A percentile compares a stretch with the other conserved stretches of the same genome.
Conservation (phyloP, 2,888 invertebrate species). For the Uloborus plumipes region DNA sequence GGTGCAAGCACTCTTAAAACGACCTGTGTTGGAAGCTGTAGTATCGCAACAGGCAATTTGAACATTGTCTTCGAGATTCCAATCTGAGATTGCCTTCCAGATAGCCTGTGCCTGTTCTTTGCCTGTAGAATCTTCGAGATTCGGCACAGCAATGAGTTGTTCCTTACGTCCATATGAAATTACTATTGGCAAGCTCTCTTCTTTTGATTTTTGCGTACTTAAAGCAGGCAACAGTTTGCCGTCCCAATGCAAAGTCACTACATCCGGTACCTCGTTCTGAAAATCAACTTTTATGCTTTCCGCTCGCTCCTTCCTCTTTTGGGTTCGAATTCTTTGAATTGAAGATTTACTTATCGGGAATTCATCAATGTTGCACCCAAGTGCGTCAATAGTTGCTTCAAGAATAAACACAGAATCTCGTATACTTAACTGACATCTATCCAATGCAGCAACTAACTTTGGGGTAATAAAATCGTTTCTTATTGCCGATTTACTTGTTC, state of each 20-base stretch:
- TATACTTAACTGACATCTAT: no score
- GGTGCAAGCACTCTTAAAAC: neutral
- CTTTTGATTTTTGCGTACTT: neutral
- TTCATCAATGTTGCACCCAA: no score
- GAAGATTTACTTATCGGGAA: no score
- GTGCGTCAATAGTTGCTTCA: no score
- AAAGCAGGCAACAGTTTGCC: neutral
- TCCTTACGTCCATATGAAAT: neutral
- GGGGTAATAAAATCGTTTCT: no score
- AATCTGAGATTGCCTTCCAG: neutral
- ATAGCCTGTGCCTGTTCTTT: constrained; percentile 7
- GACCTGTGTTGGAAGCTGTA: neutral
- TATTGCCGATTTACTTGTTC: no score
- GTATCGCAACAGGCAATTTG: constrained; percentile 6
- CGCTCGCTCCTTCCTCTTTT: no score
- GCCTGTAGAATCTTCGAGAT: neutral
- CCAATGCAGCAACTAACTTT: no score
- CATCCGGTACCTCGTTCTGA: no score
- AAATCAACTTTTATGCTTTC: no score
- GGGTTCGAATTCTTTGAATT: no score
- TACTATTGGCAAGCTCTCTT: neutral
- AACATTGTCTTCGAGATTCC: constrained; percentile 8
- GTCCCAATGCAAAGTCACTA: neutral
- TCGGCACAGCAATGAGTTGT: neutral
- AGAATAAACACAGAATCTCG: no score